phyloP scores from a whole-genome alignment of 2,797 vertebrate species.

The Novumbra hubbsi region DNA sequence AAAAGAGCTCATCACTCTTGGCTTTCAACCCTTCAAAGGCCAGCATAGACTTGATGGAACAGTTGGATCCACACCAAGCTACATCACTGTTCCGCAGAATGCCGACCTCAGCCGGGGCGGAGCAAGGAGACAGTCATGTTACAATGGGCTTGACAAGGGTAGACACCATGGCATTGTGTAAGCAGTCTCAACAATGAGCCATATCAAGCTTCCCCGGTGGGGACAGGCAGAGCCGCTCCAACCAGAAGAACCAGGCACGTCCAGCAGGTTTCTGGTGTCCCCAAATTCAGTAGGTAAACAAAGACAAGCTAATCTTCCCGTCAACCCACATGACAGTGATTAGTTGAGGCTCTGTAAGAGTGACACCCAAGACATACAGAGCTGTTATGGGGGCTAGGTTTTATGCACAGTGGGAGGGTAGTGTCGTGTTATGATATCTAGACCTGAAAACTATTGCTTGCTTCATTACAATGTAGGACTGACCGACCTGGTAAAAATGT shows the following conservation, averaged over 20 bases:
- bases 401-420: background rate
- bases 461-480: background rate
- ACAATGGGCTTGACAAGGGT: constrained; percentile 27
- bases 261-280: background rate
- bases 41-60: constrained; percentile 12
- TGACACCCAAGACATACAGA: background rate
- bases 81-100: constrained; percentile 18
- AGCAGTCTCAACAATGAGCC: constrained; percentile 44
- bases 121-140: constrained; percentile 40
- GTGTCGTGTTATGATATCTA: background rate
- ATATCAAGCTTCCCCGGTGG: constrained; percentile 16
- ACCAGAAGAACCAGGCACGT: constrained; percentile 56
- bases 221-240: constrained; percentile 52
- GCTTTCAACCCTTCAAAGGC: background rate
- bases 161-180: constrained; percentile 39
- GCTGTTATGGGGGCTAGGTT: background rate
- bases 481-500: background rate
- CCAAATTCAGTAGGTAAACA: background rate
- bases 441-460: background rate
- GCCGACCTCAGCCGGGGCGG: constrained; percentile 39
- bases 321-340: background rate
- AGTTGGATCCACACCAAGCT: constrained; percentile 33
- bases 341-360: background rate
- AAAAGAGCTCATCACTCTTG: background rate
- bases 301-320: background rate